phyloP scores from a whole-genome alignment of 2,797 vertebrate genomes.

The Toxotes lorentzi region DNA sequence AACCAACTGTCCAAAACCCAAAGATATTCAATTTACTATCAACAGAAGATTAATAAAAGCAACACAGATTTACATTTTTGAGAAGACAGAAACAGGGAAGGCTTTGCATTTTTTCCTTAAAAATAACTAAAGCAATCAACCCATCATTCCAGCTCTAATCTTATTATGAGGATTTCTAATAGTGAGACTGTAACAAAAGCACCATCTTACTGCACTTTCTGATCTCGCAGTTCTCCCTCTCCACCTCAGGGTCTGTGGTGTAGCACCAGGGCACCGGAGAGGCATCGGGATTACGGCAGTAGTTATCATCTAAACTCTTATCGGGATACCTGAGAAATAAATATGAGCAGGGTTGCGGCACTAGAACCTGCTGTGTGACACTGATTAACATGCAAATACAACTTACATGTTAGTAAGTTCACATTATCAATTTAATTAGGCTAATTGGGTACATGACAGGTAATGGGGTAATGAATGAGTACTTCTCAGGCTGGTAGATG shows the following conservation, averaged over 20 bases:
- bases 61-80: not conserved
- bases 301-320: slow-evolving; percentile 95
- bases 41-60: not conserved
- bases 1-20: not conserved
- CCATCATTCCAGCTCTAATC: not conserved
- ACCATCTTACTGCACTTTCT: slow-evolving; percentile 89
- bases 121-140: not conserved
- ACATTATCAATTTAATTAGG: not conserved
- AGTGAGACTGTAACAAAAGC: not conserved
- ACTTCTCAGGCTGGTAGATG: slow-evolving; percentile 95
- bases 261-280: slow-evolving; percentile 97
- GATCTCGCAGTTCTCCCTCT: slow-evolving; percentile 92
- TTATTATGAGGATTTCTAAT: not conserved
- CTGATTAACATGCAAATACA: not conserved
- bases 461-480: slow-evolving; percentile 26
- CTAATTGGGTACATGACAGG: not conserved
- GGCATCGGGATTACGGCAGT: slow-evolving; percentile 96
- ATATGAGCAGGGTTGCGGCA: not conserved
- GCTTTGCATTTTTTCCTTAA: not conserved
- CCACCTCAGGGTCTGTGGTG: slow-evolving; percentile 86
- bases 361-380: not conserved
- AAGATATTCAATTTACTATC: not conserved
- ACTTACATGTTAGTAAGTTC: not conserved
- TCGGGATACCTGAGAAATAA: slow-evolving; percentile 90
- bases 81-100: not conserved